Conservation (phyloP, 1,140 invertebrate genomes). For the Drosophila chauvacae region DNA sequence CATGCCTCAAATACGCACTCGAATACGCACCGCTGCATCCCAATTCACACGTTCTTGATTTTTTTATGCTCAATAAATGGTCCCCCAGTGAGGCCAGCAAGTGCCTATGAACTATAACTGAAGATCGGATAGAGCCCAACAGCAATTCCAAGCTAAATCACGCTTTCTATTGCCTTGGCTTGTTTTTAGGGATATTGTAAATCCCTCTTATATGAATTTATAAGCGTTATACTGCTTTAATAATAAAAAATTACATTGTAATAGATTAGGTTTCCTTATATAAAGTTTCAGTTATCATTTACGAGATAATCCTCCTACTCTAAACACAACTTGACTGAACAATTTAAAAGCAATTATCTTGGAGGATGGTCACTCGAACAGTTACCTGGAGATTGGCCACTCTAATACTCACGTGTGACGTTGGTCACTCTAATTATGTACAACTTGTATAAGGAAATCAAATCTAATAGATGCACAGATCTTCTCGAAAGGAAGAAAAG, state of each 20-base stretch:
- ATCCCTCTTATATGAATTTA: rapidly evolving
- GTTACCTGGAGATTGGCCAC: background rate
- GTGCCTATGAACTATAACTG: background rate
- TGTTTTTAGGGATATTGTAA: too few species aligned
- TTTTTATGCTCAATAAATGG: background rate
- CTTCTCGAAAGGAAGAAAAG: background rate
- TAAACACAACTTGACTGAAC: background rate
- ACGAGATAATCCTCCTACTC: background rate
- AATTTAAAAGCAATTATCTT: background rate
- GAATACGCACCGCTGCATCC: conserved; percentile 2
- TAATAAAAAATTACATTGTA: background rate
- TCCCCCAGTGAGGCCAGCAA: background rate
- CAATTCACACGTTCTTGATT: conserved; percentile 21
- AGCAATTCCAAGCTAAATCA: too few species aligned
- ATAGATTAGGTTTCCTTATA: background rate
- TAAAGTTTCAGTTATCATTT: background rate
- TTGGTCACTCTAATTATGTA: background rate
- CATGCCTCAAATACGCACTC: conserved; percentile 5
- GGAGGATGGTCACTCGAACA: background rate
- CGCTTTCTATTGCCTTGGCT: too few species aligned
- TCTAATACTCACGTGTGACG: background rate
- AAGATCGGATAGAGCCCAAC: background rate
- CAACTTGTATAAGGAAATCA: background rate
- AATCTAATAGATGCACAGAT: background rate
- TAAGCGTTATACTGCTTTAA: background rate